Evolutionary conservation across 2,113 vertebrate genomes (phyloP), one percentile per base, ranked within the genome.

Genomic region (Lophura nycthemera): DNA sequence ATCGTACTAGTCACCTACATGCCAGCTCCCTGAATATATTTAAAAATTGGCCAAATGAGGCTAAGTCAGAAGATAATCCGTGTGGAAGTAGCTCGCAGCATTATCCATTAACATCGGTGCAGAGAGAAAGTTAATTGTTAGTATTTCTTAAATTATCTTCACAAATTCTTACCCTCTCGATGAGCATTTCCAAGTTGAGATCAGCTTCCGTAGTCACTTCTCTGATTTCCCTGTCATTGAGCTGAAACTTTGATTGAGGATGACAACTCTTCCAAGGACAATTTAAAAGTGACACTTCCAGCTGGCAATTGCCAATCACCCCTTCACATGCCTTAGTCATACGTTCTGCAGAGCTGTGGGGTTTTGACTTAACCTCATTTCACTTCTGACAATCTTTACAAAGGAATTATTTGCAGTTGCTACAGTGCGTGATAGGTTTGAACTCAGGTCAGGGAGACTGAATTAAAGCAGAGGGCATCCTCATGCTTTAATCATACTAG

Each of bases 351-450:
- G 70, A 80, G 88, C 88, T 70, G 54, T 20, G 83, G 76, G 34
- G 61, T 32, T 91, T 82, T 88, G 73, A 92, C 90, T 96, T 92
- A 76, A 92, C 92, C 90, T 96, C 95, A 96, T 95, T 88, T 96
- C 88, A 72, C 56, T 96, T 76, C 83, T 96, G 96, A 96, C 93
- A 95, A 36, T 95, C 95, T 95, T 95, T 96, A 95, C 94, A 96
- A 89, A 92, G 94, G 86, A 96, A 94, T 96, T 94, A 95, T 95
- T 96, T 96, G 90, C 83, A 86, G 88, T 47, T 94, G 92, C 95
- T 90, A 88, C 94, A 88, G 72, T 3, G 38, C 38, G 77, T 94
- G 94, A 96, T 96, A 84, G 92, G 87, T 94, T 97, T 96, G 93
- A 96, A 97, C 93, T 91, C 64, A 84, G 95, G 96, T 96, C 94